Percentiles rank a stretch among this genome's conserved stretches.
Evolutionary conservation across 2,113 vertebrate species (phyloP).

Genomic region (Cynoglossus semilaevis): DNA sequence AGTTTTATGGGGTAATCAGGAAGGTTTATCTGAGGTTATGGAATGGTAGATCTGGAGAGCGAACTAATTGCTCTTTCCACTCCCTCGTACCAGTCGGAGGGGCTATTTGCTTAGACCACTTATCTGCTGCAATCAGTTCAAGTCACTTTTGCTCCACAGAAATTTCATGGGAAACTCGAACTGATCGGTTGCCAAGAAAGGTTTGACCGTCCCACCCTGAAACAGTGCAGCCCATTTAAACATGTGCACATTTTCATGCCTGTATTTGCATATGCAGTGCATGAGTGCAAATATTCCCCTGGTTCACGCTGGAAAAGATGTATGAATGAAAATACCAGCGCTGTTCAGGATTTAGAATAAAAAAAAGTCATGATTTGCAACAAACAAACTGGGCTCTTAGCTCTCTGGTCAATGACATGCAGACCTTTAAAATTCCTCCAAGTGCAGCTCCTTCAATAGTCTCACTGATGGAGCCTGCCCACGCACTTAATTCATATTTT

Average conservation of each 20-base stretch:
- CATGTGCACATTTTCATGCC: background rate
- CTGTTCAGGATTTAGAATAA: conserved; percentile 11
- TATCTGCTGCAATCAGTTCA: conserved; percentile 59
- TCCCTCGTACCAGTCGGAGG: conserved; percentile 53
- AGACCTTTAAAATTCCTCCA: conserved; percentile 71
- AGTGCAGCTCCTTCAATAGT: conserved; percentile 63
- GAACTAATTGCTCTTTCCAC: conserved; percentile 56
- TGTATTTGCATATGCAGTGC: conserved; percentile 11
- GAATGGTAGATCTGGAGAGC: conserved; percentile 44
- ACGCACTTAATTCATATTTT: conserved; percentile 41
- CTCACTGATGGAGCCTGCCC: conserved; percentile 49
- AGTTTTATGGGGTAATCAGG: conserved; percentile 54
- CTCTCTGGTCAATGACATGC: conserved; percentile 76
- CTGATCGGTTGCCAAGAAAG: conserved; percentile 52
- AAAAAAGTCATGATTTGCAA: conserved; percentile 46
- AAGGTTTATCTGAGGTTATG: conserved; percentile 68
- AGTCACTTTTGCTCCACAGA: conserved; percentile 52
- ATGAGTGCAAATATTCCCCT: conserved; percentile 27
- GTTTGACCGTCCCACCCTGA: conserved; percentile 37
- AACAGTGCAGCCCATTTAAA: conserved; percentile 14
- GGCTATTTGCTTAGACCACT: conserved; percentile 55
- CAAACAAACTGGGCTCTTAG: conserved; percentile 47
- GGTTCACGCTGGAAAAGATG: conserved; percentile 3
- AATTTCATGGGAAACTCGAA: conserved; percentile 64
- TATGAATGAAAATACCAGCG: conserved; percentile 23